Percentiles rank a stretch among this genome's conserved stretches.
Conservation (phyloP, 2,797 vertebrate genomes). For the Anguilla obscura region DNA sequence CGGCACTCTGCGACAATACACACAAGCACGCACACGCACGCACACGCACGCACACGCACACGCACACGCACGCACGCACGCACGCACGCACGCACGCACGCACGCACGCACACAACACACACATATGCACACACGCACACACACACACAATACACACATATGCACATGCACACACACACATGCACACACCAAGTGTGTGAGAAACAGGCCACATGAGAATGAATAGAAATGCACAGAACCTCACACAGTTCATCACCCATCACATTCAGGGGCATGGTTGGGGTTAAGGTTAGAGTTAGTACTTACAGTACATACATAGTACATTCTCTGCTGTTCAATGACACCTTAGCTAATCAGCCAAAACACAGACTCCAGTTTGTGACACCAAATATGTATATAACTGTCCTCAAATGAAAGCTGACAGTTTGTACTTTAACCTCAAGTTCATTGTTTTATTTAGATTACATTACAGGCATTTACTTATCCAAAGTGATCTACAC, state of each 20-base stretch:
- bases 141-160: background rate
- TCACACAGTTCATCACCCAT: background rate
- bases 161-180: background rate
- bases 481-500: no score
- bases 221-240: background rate
- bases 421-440: no score
- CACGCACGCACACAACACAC: slow-evolving; percentile 25
- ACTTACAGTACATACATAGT: background rate
- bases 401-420: no score
- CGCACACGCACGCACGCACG: background rate
- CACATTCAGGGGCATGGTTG: no score
- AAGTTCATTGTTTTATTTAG: no score
- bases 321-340: background rate
- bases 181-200: background rate
- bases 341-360: background rate
- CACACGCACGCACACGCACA: slow-evolving; percentile 23
- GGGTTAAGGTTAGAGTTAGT: no score
- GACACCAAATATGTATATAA: no score
- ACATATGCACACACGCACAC: background rate
- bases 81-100: background rate
- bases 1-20: slow-evolving; percentile 79
- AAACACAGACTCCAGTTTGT: no score
- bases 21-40: background rate
- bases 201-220: background rate
- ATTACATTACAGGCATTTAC: no score